Evolutionary conservation across 2,113 vertebrate species (phyloP).

Genomic region (Cinclus cinclus): DNA sequence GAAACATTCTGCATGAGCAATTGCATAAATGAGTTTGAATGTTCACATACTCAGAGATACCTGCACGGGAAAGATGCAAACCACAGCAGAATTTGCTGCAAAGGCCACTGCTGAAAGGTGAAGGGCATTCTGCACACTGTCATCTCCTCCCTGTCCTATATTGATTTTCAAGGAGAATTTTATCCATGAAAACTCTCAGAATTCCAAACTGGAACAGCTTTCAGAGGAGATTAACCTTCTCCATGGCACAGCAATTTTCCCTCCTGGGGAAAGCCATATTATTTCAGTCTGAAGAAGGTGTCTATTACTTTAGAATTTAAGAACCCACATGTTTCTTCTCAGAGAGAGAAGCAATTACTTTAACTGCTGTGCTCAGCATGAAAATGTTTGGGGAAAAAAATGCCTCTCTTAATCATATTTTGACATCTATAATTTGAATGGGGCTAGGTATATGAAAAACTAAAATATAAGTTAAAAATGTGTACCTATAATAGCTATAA

Average conservation of each 20-base stretch:
- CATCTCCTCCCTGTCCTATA: neutral
- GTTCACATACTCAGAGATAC: neutral
- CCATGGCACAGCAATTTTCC: slow-evolving; percentile 50
- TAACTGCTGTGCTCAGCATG: slow-evolving; percentile 58
- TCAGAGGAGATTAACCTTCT: slow-evolving; percentile 56
- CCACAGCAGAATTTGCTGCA: neutral
- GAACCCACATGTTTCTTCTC: slow-evolving; percentile 55
- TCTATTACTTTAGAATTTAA: slow-evolving; percentile 67
- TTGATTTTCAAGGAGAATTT: slow-evolving; percentile 13
- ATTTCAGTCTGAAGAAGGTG: slow-evolving; percentile 55
- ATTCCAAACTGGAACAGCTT: slow-evolving; percentile 51
- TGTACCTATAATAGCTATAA: neutral
- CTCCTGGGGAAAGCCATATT: slow-evolving; percentile 54
- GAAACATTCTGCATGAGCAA: neutral
- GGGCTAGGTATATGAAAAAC: neutral
- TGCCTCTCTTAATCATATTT: slow-evolving; percentile 52
- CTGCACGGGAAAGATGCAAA: neutral
- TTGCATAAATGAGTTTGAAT: neutral
- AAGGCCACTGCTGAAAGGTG: neutral
- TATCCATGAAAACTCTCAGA: slow-evolving; percentile 29
- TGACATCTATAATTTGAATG: slow-evolving; percentile 53
- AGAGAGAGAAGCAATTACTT: slow-evolving; percentile 58
- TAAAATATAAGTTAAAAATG: slow-evolving; percentile 12
- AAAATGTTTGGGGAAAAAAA: slow-evolving; percentile 45
- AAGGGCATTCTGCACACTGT: neutral